Conservation (phyloP, 1,140 invertebrate genomes). For the Harpegnathos saltator region DNA sequence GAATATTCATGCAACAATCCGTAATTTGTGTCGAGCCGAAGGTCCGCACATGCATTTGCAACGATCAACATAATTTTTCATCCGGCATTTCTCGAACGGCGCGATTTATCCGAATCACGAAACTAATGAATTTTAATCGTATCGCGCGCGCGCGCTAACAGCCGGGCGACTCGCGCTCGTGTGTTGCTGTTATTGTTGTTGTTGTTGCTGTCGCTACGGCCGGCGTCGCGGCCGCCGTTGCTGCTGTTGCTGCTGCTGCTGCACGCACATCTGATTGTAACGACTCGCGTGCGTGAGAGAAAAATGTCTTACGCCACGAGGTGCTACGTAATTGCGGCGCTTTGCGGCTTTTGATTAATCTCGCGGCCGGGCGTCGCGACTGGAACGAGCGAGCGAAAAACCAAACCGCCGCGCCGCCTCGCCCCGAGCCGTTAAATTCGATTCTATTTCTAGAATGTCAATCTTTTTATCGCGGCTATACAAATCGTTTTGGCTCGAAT, state of each 20-base stretch:
- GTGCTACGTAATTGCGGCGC: conserved; percentile 38
- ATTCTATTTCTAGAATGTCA: conserved; percentile 37
- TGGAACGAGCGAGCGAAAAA: conserved; percentile 14
- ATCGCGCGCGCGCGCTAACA: not conserved
- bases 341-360: conserved; percentile 46
- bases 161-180: not conserved
- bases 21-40: conserved; percentile 65
- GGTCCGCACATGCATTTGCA: conserved; percentile 57
- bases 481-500: conserved; percentile 24
- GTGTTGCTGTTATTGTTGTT: not conserved
- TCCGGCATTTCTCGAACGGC: conserved; percentile 48
- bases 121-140: conserved; percentile 62
- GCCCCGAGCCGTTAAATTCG: conserved; percentile 14
- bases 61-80: conserved; percentile 62
- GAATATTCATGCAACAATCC: conserved; percentile 63
- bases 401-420: too few species aligned
- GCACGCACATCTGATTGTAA: conserved; percentile 48
- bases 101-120: conserved; percentile 61
- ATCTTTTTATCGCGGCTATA: not conserved
- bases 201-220: too few species aligned
- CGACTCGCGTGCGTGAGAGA: conserved; percentile 34
- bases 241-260: not conserved
- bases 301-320: conserved; percentile 46
- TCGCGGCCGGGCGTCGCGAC: conserved; percentile 10
- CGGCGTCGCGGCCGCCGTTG: too few species aligned